A percentile compares a stretch with the other conserved stretches of the same genome.
phyloP scores from a whole-genome alignment of 2,797 vertebrate genomes.

The Acipenser oxyrinchus region DNA sequence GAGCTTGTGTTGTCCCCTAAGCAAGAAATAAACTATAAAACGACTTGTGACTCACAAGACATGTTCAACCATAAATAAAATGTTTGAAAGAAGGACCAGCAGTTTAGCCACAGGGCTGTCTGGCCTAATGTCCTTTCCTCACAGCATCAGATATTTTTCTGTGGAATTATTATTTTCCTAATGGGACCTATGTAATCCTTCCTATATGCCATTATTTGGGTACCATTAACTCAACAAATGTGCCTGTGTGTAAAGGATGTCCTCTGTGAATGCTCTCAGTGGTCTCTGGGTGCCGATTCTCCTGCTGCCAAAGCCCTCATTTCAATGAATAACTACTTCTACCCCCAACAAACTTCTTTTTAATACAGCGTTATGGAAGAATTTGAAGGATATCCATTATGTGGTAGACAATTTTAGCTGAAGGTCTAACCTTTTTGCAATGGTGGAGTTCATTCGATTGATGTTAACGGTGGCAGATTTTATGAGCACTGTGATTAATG shows the following conservation, averaged over 20 bases:
- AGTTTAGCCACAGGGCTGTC: not conserved
- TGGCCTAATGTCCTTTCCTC: slow-evolving; percentile 4
- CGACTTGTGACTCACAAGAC: too few species aligned
- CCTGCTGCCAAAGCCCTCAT: slow-evolving; percentile 6
- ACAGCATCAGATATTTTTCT: not conserved
- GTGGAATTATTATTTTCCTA: too few species aligned
- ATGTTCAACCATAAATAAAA: too few species aligned
- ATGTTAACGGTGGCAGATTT: too few species aligned
- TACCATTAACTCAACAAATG: slow-evolving; percentile 10
- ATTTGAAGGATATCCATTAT: too few species aligned
- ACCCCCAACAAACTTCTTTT: not conserved
- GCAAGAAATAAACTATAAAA: too few species aligned
- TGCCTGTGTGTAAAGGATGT: slow-evolving; percentile 8
- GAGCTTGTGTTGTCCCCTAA: too few species aligned
- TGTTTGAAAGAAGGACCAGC: not conserved
- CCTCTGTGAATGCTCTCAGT: not conserved
- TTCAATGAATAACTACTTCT: slow-evolving; percentile 4
- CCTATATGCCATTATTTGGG: slow-evolving; percentile 9
- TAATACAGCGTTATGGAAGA: not conserved
- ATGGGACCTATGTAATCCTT: not conserved
- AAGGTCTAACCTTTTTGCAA: too few species aligned
- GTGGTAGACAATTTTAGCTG: too few species aligned
- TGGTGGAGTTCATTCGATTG: too few species aligned
- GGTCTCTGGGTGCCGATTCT: slow-evolving; percentile 7
- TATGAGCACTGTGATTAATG: too few species aligned